Conservation (phyloP, 2,113 vertebrate genomes). For the Steatornis caripensis region DNA sequence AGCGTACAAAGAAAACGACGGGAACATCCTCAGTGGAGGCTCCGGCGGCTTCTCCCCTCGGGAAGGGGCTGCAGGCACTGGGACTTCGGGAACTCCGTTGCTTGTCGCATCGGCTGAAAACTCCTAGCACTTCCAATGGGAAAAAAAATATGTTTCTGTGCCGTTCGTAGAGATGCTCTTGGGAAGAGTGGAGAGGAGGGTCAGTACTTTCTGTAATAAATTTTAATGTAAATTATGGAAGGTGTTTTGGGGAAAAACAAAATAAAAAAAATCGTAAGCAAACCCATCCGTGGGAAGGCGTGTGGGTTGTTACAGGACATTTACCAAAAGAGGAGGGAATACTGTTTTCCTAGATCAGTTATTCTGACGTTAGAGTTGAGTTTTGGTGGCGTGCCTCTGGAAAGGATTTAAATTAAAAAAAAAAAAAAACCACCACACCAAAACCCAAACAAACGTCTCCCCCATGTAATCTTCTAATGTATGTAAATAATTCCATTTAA, state of each 20-base stretch:
- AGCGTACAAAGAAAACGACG: constrained; percentile 12
- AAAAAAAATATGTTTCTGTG: rapidly evolving
- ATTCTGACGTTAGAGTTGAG: neutral
- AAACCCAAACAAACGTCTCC: neutral
- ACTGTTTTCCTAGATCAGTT: neutral
- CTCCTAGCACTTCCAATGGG: rapidly evolving
- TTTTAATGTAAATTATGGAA: too few relatives aligned
- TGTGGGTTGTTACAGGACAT: neutral
- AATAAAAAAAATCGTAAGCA: too few relatives aligned
- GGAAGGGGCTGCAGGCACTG: neutral
- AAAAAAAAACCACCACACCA: neutral
- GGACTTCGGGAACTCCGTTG: neutral
- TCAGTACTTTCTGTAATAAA: neutral
- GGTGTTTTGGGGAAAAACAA: neutral
- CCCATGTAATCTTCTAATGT: neutral
- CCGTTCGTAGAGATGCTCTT: neutral
- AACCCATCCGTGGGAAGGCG: rapidly evolving
- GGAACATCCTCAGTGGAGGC: constrained; percentile 11
- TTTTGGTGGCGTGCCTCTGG: neutral
- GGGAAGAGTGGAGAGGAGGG: neutral
- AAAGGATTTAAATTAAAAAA: neutral
- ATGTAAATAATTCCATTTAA: neutral
- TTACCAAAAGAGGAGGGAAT: neutral
- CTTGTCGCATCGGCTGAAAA: neutral
- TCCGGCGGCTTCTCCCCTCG: neutral